Conservation (phyloP, 2,888 invertebrate species). For the Aleiodes leptofemur region DNA sequence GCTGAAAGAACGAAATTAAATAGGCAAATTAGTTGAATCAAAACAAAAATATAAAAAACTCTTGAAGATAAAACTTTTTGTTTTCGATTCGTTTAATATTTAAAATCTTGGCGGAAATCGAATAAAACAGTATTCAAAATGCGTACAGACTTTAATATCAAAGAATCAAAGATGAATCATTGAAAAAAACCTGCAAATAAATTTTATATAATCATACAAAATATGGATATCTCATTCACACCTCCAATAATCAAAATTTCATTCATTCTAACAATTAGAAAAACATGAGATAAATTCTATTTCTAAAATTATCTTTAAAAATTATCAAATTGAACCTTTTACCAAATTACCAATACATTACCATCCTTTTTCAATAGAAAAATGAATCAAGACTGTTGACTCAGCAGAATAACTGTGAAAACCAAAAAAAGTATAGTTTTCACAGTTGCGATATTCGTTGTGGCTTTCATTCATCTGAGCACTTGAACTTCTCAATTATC, state of each 20-base stretch:
- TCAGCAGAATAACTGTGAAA: background rate
- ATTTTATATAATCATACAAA: background rate
- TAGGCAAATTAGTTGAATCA: background rate
- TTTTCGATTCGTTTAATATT: background rate
- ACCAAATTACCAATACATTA: conserved; percentile 31
- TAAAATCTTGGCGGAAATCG: background rate
- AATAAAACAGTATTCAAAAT: conserved; percentile 11
- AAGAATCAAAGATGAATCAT: background rate
- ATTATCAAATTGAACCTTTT: background rate
- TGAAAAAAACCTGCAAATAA: background rate
- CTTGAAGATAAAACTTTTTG: conserved; percentile 25
- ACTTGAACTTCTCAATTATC: conserved; percentile 12
- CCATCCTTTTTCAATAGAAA: background rate
- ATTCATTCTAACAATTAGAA: background rate
- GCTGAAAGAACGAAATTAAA: conserved; percentile 23
- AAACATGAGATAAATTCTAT: background rate
- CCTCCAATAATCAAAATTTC: background rate
- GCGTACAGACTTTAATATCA: background rate
- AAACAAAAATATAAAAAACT: conserved; percentile 9
- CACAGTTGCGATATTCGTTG: background rate
- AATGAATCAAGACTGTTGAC: background rate
- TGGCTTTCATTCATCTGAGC: background rate
- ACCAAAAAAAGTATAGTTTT: conserved; percentile 31
- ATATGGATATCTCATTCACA: background rate
- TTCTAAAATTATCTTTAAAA: background rate